These are phyloP conservation scores for Aplysina aerophoba DNA, from an alignment of 37 sponge, comb jelly and placozoan genomes.

Conservation along the genomic window DNA sequence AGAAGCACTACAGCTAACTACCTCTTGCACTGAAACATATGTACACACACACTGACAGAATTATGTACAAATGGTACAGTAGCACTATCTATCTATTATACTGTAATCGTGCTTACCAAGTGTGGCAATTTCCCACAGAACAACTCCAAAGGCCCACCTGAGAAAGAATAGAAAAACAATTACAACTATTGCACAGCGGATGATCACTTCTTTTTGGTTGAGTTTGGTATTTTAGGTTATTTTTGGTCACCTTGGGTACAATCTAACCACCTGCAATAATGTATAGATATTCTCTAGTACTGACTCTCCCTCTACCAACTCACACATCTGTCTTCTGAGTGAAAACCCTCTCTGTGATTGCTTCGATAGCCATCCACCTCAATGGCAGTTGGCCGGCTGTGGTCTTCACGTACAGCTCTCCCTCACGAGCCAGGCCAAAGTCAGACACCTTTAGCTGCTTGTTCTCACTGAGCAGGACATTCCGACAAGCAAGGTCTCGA, in stretches of 20 bases:
- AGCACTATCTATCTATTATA: too few relatives aligned
- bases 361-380: slow-evolving; percentile 98
- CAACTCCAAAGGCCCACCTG: slow-evolving; percentile 77
- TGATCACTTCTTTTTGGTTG: too few relatives aligned
- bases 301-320: not conserved
- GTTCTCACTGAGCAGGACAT: slow-evolving; percentile 92
- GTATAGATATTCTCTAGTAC: not conserved
- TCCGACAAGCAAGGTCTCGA: slow-evolving; percentile 94
- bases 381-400: slow-evolving; percentile 95
- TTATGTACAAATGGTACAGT: too few relatives aligned
- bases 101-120: slow-evolving; percentile 41
- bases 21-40: too few relatives aligned
- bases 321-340: slow-evolving; percentile 31
- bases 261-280: not conserved
- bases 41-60: too few relatives aligned
- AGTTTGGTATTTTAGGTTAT: too few relatives aligned
- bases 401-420: slow-evolving; percentile 91
- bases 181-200: too few relatives aligned
- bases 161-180: too few relatives aligned
- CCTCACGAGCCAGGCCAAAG: slow-evolving; percentile 94
- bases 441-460: slow-evolving; percentile 91
- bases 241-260: too few relatives aligned
- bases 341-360: slow-evolving; percentile 51
- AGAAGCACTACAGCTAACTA: too few relatives aligned
- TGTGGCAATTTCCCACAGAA: slow-evolving; percentile 79